Evolutionary conservation across 2,797 vertebrate genomes (phyloP), one percentile per base, ranked within the genome.

Genomic region (Lates japonicus): DNA sequence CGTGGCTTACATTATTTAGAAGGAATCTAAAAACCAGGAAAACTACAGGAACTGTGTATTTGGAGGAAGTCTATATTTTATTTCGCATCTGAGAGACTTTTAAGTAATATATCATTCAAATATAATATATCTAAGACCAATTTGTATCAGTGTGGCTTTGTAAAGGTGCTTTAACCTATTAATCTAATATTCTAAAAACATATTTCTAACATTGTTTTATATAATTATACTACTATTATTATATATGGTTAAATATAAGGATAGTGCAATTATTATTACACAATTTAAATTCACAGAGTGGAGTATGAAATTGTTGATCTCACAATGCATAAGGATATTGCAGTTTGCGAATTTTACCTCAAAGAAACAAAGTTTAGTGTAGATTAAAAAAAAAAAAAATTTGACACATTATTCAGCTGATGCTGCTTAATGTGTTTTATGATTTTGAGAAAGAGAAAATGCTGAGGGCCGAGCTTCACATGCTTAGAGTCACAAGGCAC

Each of bases 361-460:
- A 29, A 22, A 5, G 0, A n/a, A 37, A 66, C 49, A 39, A 7
- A 8, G 17, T 16, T 54, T 5, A 29, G n/a, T n/a, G 17, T n/a
- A 12, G 2, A 29, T 17, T 16, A n/a, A 44, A n/a, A 42, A 33
- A 0, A 57, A 37, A 0, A 58, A 25, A 19, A 37, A 64, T 20
- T 55, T 33, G 10, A 46, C 29, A 5, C 19, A 19, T 46, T 51
- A 29, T 25, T 33, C 6, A 63, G 39, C 29, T 48, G 33, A 59
- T 13, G 51, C 13, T 33, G 3, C 1, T n/a, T n/a, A n/a, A 12
- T 20, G 39, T 0, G 14, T 35, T 22, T 70, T 65, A 7, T 64
- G 80, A 54, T 59, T 74, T 29, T 20, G 55, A 65, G 86, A 90
- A 87, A 88, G 86, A n/a, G n/a, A 67, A 70, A 57, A 55, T 4